Evolutionary conservation across 1,140 invertebrate genomes (phyloP).

Genomic region (Rhyzopertha dominica): DNA sequence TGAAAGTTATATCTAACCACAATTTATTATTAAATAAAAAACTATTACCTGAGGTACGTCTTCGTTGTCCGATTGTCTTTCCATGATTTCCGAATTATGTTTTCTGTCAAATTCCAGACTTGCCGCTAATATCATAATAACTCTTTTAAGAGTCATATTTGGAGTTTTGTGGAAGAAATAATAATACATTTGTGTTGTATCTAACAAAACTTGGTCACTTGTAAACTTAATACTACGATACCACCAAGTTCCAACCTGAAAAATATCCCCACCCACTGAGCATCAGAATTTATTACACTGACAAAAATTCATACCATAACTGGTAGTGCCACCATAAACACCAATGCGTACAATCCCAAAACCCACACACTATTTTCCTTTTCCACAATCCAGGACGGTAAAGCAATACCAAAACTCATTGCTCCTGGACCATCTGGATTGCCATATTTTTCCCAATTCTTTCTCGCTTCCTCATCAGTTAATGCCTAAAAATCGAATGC

Average conservation of each 20-base stretch:
- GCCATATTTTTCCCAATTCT: constrained; percentile 99
- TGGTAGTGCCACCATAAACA: constrained; percentile 97
- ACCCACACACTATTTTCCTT: constrained; percentile 99
- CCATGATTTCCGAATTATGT: constrained; percentile 91
- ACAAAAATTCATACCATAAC: constrained; percentile 57
- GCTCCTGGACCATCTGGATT: constrained; percentile 99
- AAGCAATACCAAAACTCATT: constrained; percentile 97
- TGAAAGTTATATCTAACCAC: too few relatives aligned
- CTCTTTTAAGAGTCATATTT: constrained; percentile 89
- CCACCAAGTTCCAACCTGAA: constrained; percentile 95
- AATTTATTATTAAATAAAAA: not conserved
- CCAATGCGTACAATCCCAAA: constrained; percentile 87
- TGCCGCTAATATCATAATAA: constrained; percentile 92
- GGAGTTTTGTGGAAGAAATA: constrained; percentile 95
- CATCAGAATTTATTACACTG: not conserved
- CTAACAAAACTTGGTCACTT: constrained; percentile 90
- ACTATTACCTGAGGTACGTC: constrained; percentile 84
- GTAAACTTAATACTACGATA: constrained; percentile 95
- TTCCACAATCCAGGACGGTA: constrained; percentile 99
- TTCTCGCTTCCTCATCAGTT: constrained; percentile 93
- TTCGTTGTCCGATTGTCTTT: constrained; percentile 89
- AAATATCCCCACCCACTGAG: too few relatives aligned
- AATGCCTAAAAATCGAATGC: constrained; percentile 56
- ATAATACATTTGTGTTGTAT: constrained; percentile 94
- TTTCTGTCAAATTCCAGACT: constrained; percentile 94